Percentiles rank a stretch among this genome's conserved stretches.
Conservation (phyloP, 1,140 invertebrate genomes). For the Ceratina calcarata region DNA sequence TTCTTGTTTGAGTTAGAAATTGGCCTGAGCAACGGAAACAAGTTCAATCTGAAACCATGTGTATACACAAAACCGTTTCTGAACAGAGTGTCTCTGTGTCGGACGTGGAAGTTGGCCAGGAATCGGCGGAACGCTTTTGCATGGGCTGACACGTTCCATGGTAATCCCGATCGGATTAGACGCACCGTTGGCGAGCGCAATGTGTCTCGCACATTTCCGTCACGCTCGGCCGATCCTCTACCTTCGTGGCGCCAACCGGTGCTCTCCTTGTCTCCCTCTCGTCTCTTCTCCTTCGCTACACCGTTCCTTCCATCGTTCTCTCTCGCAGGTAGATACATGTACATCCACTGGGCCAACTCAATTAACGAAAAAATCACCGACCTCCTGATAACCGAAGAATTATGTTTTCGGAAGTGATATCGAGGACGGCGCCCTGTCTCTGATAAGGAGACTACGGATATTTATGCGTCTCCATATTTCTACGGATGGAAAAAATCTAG, state of each 20-base stretch:
- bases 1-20: no score
- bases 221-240: constrained; percentile 63
- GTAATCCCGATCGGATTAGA: constrained; percentile 66
- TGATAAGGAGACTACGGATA: no score
- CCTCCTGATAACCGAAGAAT: no score
- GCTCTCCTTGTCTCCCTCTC: constrained; percentile 28
- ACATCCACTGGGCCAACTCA: background rate
- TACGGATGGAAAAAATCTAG: no score
- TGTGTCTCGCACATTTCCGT: constrained; percentile 71
- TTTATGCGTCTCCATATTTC: no score
- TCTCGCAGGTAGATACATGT: no score
- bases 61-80: no score
- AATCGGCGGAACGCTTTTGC: constrained; percentile 49
- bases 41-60: no score
- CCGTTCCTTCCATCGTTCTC: background rate
- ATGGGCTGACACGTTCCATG: constrained; percentile 54
- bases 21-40: no score
- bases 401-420: no score
- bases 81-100: background rate
- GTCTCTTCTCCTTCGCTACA: background rate
- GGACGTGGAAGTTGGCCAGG: constrained; percentile 45
- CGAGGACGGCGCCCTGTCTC: no score
- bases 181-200: constrained; percentile 65
- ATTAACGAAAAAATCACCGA: no score
- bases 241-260: constrained; percentile 57